These are phyloP conservation scores for Drosophila paranaensis DNA, from an alignment of 2,888 invertebrate genomes.

Conservation along the genomic window DNA sequence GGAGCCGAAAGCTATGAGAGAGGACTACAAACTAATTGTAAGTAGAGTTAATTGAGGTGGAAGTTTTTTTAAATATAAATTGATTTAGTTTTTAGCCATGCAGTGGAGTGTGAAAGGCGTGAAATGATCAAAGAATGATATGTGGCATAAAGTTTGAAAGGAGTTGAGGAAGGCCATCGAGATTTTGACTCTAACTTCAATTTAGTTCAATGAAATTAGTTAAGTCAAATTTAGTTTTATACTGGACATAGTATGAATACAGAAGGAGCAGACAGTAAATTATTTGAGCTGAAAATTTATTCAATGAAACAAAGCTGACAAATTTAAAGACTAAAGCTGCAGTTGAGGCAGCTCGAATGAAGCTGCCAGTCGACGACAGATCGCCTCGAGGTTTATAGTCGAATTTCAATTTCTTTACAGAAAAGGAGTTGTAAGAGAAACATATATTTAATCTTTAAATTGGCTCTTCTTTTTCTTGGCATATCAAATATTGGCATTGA, in stretches of 20 bases:
- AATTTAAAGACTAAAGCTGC: too few species aligned
- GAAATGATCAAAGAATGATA: not conserved
- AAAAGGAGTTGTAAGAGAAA: too few species aligned
- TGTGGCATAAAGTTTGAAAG: not conserved
- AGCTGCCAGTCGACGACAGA: too few species aligned
- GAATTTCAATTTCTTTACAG: too few species aligned
- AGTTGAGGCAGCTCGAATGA: too few species aligned
- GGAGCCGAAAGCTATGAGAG: not conserved
- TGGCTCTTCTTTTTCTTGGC: too few species aligned
- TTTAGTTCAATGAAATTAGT: too few species aligned
- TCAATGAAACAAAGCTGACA: too few species aligned
- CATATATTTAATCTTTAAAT: too few species aligned
- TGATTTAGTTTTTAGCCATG: not conserved
- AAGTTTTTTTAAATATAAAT: not conserved
- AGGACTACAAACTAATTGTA: not conserved
- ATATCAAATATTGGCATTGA: too few species aligned
- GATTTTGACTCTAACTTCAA: not conserved
- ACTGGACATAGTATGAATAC: not conserved
- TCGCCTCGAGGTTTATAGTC: too few species aligned
- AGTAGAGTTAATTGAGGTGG: not conserved
- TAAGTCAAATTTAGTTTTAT: too few species aligned
- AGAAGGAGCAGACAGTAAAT: not conserved
- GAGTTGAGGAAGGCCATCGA: not conserved
- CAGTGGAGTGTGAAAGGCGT: not conserved
- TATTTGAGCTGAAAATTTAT: not conserved